Percentiles rank a stretch among this genome's conserved stretches.
Evolutionary conservation across 2,888 invertebrate species (phyloP).

Genomic region (Lithophane ornitopus): DNA sequence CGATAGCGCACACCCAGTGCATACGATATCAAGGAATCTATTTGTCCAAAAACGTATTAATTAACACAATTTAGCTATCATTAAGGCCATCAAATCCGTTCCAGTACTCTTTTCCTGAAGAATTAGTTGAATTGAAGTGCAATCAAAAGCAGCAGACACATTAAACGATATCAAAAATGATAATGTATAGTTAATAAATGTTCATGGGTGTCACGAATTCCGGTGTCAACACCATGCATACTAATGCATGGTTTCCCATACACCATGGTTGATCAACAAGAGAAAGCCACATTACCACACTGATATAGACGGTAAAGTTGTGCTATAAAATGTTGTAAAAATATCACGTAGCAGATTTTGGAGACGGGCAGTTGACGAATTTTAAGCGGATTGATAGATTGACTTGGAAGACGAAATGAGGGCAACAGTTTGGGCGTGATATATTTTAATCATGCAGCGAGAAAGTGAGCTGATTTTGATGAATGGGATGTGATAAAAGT

Average conservation of each 20-base stretch:
- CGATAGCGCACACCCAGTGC: constrained; percentile 33
- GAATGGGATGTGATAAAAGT: constrained; percentile 37
- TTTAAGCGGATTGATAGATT: constrained; percentile 52
- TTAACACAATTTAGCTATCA: constrained; percentile 40
- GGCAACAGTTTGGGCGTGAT: constrained; percentile 38
- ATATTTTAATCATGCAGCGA: constrained; percentile 46
- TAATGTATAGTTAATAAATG: constrained; percentile 43
- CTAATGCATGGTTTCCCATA: constrained; percentile 65
- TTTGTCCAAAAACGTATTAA: constrained; percentile 36
- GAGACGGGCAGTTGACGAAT: constrained; percentile 53
- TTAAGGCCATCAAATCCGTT: constrained; percentile 55
- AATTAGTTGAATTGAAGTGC: constrained; percentile 8
- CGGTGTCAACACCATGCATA: constrained; percentile 68
- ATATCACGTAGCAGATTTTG: constrained; percentile 58
- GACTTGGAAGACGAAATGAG: constrained; percentile 39
- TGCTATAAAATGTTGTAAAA: constrained; percentile 58
- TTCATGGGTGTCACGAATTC: constrained; percentile 38
- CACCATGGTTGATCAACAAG: constrained; percentile 60
- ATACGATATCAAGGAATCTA: constrained; percentile 40
- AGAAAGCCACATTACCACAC: constrained; percentile 63
- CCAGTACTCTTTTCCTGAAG: constrained; percentile 17
- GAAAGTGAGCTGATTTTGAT: constrained; percentile 48
- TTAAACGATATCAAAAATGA: constrained; percentile 29
- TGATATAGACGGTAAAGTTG: constrained; percentile 33
- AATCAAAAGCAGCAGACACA: constrained; percentile 3